A percentile compares a stretch with the other conserved stretches of the same genome.
These are phyloP conservation scores for Pseudomyrmex flavicornis DNA, from an alignment of 1,140 invertebrate species.

Conservation along the genomic window DNA sequence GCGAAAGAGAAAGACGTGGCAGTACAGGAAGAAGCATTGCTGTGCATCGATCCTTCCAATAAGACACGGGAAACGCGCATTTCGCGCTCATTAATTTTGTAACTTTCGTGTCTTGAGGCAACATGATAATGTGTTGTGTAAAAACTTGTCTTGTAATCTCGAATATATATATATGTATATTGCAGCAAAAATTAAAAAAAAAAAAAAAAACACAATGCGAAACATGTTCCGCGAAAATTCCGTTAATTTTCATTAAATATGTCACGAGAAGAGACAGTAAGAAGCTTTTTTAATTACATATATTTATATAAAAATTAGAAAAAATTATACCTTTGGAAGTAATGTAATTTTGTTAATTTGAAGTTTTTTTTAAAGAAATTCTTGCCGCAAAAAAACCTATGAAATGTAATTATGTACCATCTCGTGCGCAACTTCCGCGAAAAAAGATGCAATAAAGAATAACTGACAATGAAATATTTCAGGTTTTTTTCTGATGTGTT, in stretches of 20 bases:
- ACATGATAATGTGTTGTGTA: neutral
- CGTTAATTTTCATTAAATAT: too few relatives aligned
- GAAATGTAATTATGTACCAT: neutral
- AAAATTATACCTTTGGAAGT: too few relatives aligned
- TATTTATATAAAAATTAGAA: too few relatives aligned
- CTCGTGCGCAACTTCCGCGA: neutral
- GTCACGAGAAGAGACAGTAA: too few relatives aligned
- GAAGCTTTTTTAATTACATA: too few relatives aligned
- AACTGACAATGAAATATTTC: too few relatives aligned
- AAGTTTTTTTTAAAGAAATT: neutral
- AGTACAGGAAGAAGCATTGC: neutral
- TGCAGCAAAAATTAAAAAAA: neutral
- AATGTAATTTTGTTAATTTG: neutral
- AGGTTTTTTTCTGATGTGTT: neutral
- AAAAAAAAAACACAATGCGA: neutral
- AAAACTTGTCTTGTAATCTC: neutral
- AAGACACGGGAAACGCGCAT: neutral
- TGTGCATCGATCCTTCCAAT: neutral
- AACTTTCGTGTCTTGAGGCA: neutral
- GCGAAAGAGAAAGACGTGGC: neutral
- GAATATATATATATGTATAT: too few relatives aligned
- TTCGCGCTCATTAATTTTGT: neutral
- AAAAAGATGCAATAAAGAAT: conserved; percentile 2
- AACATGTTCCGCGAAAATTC: neutral
- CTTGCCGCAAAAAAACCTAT: neutral